Conservation (phyloP, 2,888 invertebrate genomes). For the Julus scandinavius region DNA sequence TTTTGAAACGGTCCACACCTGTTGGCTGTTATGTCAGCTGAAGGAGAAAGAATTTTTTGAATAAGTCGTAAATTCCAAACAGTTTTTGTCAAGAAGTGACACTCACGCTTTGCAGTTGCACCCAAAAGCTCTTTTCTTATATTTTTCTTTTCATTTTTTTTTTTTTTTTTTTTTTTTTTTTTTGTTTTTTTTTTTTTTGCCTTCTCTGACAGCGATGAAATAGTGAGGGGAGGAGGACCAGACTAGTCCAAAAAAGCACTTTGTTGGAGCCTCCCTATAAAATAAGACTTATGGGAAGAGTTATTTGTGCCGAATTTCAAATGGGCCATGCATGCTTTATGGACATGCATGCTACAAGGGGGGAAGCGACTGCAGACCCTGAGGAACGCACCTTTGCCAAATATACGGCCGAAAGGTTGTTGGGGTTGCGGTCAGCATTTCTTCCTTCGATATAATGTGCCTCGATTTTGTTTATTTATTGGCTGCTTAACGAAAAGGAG, state of each 20-base stretch:
- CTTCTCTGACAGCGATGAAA: not conserved
- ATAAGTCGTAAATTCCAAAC: not conserved
- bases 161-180: not conserved
- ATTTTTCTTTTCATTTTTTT: slow-evolving; percentile 13
- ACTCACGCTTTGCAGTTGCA: not conserved
- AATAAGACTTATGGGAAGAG: slow-evolving; percentile 29
- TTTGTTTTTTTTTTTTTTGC: not conserved
- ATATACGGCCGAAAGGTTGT: slow-evolving; percentile 28
- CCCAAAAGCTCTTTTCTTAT: slow-evolving; percentile 35
- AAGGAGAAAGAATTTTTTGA: slow-evolving; percentile 33
- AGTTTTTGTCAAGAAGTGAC: slow-evolving; percentile 34
- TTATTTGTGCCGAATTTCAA: slow-evolving; percentile 39
- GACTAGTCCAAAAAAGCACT: slow-evolving; percentile 26
- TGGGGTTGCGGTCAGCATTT: slow-evolving; percentile 18
- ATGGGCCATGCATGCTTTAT: slow-evolving; percentile 38
- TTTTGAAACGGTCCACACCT: slow-evolving; percentile 34
- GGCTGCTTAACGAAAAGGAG: slow-evolving; percentile 12
- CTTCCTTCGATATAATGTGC: slow-evolving; percentile 31
- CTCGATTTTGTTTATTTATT: slow-evolving; percentile 38
- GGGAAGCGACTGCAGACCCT: not conserved
- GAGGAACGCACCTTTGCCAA: not conserved
- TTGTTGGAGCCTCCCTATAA: slow-evolving; percentile 38
- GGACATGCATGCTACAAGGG: slow-evolving; percentile 4
- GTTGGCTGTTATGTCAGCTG: slow-evolving; percentile 33
- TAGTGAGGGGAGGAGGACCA: slow-evolving; percentile 30